These are phyloP conservation scores for Megaustenia siamemsis DNA, from an alignment of 2,888 invertebrate genomes.

Conservation along the genomic window DNA sequence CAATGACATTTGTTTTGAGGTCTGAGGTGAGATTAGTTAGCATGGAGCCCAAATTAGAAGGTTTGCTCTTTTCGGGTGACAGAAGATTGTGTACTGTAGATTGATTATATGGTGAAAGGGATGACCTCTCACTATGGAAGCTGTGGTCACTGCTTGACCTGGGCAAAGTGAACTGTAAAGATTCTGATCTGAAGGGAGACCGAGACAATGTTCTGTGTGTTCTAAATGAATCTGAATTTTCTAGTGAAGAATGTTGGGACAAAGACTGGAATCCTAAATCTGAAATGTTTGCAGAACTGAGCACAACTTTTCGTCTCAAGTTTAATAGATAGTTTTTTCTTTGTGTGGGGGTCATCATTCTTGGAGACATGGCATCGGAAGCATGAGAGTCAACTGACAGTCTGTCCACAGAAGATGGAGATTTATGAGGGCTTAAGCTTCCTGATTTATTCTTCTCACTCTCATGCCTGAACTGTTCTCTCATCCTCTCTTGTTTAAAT, in stretches of 20 bases:
- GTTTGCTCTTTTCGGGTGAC: background rate
- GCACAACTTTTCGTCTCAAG: constrained; percentile 71
- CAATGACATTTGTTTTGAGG: constrained; percentile 47
- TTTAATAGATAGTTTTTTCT: constrained; percentile 69
- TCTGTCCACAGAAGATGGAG: constrained; percentile 12
- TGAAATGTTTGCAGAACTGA: constrained; percentile 61
- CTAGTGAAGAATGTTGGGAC: constrained; percentile 39
- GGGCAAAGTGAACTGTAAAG: background rate
- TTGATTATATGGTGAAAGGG: background rate
- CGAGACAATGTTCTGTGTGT: constrained; percentile 42
- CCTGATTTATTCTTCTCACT: constrained; percentile 52
- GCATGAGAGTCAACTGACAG: constrained; percentile 56
- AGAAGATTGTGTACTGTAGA: background rate
- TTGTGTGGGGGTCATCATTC: constrained; percentile 73
- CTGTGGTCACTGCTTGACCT: background rate
- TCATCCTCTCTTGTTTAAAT: constrained; percentile 74
- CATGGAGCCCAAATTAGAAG: constrained; percentile 34
- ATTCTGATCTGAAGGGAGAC: constrained; percentile 42
- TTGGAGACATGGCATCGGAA: constrained; percentile 49
- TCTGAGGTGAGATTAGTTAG: constrained; percentile 34
- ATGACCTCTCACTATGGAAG: background rate
- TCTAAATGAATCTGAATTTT: constrained; percentile 31
- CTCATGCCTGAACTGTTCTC: constrained; percentile 69
- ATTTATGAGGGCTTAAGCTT: constrained; percentile 52
- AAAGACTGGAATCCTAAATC: constrained; percentile 52